Conservation (phyloP, 2,797 vertebrate species). For the Gobio occitaniae region DNA sequence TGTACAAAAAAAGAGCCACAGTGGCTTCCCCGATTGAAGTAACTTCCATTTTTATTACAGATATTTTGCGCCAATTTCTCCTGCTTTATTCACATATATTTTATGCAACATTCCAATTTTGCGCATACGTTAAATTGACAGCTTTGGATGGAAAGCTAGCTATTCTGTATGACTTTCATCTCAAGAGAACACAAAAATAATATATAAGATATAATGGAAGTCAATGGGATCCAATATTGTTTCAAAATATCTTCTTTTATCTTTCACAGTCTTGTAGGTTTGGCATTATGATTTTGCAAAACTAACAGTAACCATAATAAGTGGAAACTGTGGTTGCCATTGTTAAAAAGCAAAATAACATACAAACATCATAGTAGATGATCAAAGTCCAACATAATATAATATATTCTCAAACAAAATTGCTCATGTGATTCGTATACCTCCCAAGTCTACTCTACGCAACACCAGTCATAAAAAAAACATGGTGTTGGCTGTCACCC, state of each 20-base stretch:
- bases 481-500: conserved; percentile 60
- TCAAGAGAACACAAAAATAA: neutral
- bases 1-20: no score
- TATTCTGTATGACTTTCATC: neutral
- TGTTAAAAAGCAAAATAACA: neutral
- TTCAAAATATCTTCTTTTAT: neutral
- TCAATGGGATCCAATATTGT: neutral
- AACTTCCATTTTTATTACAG: neutral
- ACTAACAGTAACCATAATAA: neutral
- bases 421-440: conserved; percentile 63
- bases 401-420: neutral
- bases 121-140: neutral
- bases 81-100: neutral
- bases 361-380: neutral
- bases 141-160: neutral
- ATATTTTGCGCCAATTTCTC: no score
- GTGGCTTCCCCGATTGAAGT: neutral
- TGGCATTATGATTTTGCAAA: neutral
- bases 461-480: conserved; percentile 75
- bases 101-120: neutral
- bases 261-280: neutral
- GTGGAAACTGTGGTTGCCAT: no score
- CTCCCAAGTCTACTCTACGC: conserved; percentile 70
- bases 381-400: neutral
- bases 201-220: neutral